phyloP scores from a whole-genome alignment of 2,888 invertebrate species.

The Eupithecia pulchellata region DNA sequence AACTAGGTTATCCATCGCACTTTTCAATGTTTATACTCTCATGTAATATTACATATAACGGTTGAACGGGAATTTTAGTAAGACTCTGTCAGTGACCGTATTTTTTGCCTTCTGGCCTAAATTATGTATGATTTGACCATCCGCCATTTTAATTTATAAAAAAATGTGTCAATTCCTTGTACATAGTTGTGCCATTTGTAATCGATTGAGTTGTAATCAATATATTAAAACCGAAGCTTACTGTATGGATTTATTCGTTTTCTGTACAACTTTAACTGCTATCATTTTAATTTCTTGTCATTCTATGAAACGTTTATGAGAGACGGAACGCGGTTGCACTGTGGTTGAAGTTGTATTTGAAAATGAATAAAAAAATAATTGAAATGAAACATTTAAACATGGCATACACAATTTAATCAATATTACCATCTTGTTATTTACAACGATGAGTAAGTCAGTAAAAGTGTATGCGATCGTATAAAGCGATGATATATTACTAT shows the following conservation, averaged over 20 bases:
- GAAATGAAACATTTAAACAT: not conserved
- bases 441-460: conserved; percentile 57
- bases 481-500: conserved; percentile 14
- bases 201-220: conserved; percentile 62
- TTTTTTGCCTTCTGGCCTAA: conserved; percentile 63
- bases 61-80: conserved; percentile 27
- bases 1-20: conserved; percentile 23
- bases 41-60: not conserved
- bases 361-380: not conserved
- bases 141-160: conserved; percentile 60
- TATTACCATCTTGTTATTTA: conserved; percentile 65
- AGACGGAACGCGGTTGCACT: not conserved
- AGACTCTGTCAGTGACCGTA: conserved; percentile 51
- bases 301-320: not conserved
- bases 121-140: conserved; percentile 48
- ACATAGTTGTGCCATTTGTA: conserved; percentile 81
- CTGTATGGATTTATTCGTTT: conserved; percentile 36
- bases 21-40: conserved; percentile 33
- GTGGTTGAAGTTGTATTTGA: not conserved
- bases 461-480: conserved; percentile 10
- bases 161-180: conserved; percentile 81
- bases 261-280: conserved; percentile 20
- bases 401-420: conserved; percentile 49
- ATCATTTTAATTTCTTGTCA: not conserved
- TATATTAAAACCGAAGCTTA: conserved; percentile 59